Evolutionary conservation across 2,888 invertebrate genomes (phyloP).

Genomic region (Elegia similella): DNA sequence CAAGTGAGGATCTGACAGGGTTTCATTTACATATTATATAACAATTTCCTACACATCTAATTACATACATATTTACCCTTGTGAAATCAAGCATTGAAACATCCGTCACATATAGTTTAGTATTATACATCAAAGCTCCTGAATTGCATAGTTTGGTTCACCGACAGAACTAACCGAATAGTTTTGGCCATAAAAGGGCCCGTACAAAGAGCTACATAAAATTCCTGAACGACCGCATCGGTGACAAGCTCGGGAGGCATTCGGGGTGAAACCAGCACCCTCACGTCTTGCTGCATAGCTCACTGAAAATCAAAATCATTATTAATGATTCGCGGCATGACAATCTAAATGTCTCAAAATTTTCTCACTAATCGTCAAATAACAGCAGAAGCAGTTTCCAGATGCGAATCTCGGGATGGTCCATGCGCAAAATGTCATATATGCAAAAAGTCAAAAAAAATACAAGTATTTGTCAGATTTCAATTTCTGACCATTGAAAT

Average conservation of each 20-base stretch:
- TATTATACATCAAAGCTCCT: conserved; percentile 51
- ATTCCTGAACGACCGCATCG: conserved; percentile 74
- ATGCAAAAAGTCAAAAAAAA: no score
- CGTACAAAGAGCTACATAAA: conserved; percentile 79
- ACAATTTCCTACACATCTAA: no score
- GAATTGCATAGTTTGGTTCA: conserved; percentile 64
- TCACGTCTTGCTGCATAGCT: conserved; percentile 69
- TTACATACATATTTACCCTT: neutral
- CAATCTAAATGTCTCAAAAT: conserved; percentile 77
- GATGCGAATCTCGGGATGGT: conserved; percentile 65
- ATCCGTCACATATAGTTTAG: neutral
- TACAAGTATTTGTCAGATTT: no score
- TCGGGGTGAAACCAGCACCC: conserved; percentile 62
- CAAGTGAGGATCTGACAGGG: no score
- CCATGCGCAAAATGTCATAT: neutral
- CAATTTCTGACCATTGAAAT: no score
- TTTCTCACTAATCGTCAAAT: conserved; percentile 67
- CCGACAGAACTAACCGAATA: conserved; percentile 71
- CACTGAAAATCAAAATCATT: conserved; percentile 78
- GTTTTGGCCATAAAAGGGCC: conserved; percentile 71
- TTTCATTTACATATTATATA: no score
- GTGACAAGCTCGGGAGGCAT: conserved; percentile 77
- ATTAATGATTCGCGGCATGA: conserved; percentile 77
- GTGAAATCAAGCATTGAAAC: neutral
- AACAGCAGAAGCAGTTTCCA: conserved; percentile 62